phyloP scores from a whole-genome alignment of 2,113 vertebrate genomes.

The Ondatra zibethicus region DNA sequence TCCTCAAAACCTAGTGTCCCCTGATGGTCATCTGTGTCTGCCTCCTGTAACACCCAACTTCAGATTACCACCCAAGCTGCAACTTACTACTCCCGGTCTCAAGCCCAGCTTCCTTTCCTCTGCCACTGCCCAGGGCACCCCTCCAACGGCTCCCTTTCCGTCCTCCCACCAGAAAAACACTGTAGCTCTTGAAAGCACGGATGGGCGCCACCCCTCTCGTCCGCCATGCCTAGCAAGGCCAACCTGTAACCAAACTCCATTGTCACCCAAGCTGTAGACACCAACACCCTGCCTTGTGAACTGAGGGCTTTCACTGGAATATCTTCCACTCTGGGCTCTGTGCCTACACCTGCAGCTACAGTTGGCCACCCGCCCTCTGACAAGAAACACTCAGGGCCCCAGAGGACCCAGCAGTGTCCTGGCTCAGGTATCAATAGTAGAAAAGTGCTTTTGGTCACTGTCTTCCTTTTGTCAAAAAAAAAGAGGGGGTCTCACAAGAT shows the following conservation, averaged over 20 bases:
- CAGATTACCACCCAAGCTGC: neutral
- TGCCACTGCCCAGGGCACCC: fast-evolving
- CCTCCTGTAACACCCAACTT: conserved; percentile 88
- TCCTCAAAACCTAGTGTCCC: conserved; percentile 96
- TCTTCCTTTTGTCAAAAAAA: neutral
- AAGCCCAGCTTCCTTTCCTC: too few species aligned
- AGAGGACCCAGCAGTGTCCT: neutral
- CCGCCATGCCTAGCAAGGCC: neutral
- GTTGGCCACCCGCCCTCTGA: neutral
- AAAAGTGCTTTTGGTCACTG: neutral
- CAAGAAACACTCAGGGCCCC: neutral
- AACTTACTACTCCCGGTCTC: fast-evolving
- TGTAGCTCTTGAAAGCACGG: neutral
- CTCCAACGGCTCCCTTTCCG: fast-evolving
- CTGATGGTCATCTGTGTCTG: conserved; percentile 97
- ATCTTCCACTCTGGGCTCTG: neutral
- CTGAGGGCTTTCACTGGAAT: neutral
- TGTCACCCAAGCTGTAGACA: neutral
- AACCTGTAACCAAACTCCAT: neutral
- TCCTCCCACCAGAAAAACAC: neutral
- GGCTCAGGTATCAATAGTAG: neutral
- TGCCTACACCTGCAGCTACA: neutral
- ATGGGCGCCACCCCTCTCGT: neutral
- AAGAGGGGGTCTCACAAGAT: neutral
- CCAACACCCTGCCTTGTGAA: neutral